Percentiles rank a stretch among this genome's conserved stretches.
Evolutionary conservation across 2,113 vertebrate species (phyloP).

Genomic region (Circaetus gallicus): DNA sequence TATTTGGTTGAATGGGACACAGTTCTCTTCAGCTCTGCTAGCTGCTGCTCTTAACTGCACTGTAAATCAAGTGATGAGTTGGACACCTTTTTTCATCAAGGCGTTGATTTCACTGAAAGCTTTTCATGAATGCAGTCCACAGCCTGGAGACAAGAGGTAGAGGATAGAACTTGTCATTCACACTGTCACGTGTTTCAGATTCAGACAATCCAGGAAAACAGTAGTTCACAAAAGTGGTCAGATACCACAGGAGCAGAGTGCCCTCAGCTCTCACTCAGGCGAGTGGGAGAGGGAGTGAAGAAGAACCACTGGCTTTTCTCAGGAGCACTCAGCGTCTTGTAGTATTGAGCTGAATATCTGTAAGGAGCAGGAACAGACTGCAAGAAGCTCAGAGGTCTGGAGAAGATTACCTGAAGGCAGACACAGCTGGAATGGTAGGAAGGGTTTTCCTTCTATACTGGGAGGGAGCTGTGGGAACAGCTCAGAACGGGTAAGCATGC

Average conservation of each 20-base stretch:
- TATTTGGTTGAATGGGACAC: not conserved
- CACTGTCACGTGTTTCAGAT: not conserved
- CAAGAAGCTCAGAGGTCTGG: not conserved
- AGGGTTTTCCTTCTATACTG: conserved; percentile 4
- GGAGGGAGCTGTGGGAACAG: not conserved
- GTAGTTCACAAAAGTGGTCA: not conserved
- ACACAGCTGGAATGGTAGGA: conserved; percentile 39
- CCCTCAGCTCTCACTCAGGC: not conserved
- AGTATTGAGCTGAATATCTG: not conserved
- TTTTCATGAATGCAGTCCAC: not conserved
- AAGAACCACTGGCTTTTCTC: not conserved
- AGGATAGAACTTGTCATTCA: not conserved
- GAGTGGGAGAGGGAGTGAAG: not conserved
- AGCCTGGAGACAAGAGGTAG: not conserved
- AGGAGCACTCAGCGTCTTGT: conserved; percentile 6
- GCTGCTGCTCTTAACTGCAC: not conserved
- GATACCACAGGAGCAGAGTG: not conserved
- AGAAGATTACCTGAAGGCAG: conserved; percentile 23
- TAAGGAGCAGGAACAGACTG: not conserved
- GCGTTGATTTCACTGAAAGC: not conserved
- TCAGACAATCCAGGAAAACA: conserved; percentile 16
- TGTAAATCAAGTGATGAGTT: not conserved
- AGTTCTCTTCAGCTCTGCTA: not conserved
- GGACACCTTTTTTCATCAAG: not conserved
- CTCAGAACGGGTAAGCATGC: not conserved